phyloP scores from a whole-genome alignment of 2,797 vertebrate species.

The Spea hammondii region DNA sequence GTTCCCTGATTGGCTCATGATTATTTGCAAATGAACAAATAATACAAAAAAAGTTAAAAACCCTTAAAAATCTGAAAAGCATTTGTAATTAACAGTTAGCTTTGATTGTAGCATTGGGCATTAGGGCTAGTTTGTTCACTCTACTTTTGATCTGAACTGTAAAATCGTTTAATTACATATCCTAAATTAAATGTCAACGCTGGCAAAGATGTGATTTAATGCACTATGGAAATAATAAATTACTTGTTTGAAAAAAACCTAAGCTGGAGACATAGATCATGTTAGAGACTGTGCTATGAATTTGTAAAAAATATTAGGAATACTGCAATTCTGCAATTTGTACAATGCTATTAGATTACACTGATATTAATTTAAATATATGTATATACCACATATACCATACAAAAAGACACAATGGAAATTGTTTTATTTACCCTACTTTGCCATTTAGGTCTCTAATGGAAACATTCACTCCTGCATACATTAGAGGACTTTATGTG shows the following conservation, averaged over 20 bases:
- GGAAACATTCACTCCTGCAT: too few species aligned
- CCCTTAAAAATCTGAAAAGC: background rate
- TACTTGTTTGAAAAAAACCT: constrained; percentile 10
- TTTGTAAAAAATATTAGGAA: background rate
- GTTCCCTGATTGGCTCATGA: too few species aligned
- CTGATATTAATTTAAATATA: too few species aligned
- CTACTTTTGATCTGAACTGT: background rate
- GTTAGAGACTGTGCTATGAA: background rate
- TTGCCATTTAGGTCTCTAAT: too few species aligned
- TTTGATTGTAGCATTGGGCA: constrained; percentile 5
- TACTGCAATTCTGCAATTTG: background rate
- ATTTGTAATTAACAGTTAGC: background rate
- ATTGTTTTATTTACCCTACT: too few species aligned
- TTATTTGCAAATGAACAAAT: too few species aligned
- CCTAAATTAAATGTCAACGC: constrained; percentile 19
- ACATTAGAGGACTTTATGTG: too few species aligned
- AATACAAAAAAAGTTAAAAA: background rate
- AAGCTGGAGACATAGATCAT: constrained; percentile 15
- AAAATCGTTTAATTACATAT: constrained; percentile 25
- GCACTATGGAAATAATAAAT: constrained; percentile 25
- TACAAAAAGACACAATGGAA: too few species aligned
- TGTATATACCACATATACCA: too few species aligned
- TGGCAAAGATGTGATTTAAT: constrained; percentile 30
- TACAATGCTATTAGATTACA: background rate
- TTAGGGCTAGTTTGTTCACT: background rate